phyloP scores from a whole-genome alignment of 2,113 vertebrate genomes.

The Oncorhynchus masou region DNA sequence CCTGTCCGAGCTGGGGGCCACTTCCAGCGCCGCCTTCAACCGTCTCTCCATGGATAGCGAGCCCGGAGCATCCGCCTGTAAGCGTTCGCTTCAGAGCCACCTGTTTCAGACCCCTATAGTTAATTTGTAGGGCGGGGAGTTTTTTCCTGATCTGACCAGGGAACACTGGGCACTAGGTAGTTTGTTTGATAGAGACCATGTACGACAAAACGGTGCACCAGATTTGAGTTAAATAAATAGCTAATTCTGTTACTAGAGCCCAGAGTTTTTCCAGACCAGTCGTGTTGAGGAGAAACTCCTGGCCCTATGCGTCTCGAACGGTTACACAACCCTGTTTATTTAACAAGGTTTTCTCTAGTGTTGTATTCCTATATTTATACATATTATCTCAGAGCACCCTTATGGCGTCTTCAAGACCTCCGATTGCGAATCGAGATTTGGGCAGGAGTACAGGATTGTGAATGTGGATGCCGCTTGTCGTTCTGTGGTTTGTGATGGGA shows the following conservation, averaged over 20 bases:
- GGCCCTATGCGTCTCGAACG: too few relatives aligned
- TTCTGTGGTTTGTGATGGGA: neutral
- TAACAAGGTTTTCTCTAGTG: neutral
- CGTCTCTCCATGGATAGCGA: conserved; percentile 76
- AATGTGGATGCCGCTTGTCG: neutral
- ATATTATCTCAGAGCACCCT: neutral
- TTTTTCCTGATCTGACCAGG: too few relatives aligned
- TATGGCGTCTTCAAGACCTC: neutral
- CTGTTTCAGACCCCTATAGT: too few relatives aligned
- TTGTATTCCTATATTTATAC: neutral
- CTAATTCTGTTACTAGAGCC: too few relatives aligned
- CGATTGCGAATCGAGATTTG: neutral
- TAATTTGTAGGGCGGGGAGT: too few relatives aligned
- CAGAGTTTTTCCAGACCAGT: too few relatives aligned
- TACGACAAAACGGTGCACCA: too few relatives aligned
- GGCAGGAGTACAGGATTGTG: neutral
- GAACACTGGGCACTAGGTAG: too few relatives aligned
- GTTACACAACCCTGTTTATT: neutral
- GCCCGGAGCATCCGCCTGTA: conserved; percentile 57
- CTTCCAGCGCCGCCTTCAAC: conserved; percentile 78
- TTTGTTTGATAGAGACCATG: too few relatives aligned
- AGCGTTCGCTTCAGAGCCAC: neutral
- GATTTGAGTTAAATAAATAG: too few relatives aligned
- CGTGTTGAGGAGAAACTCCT: too few relatives aligned
- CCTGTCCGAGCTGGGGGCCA: conserved; percentile 83